Base-by-base conservation (phyloP, 1,140 invertebrate species). In the Dendrolimus kikuchii region DNA sequence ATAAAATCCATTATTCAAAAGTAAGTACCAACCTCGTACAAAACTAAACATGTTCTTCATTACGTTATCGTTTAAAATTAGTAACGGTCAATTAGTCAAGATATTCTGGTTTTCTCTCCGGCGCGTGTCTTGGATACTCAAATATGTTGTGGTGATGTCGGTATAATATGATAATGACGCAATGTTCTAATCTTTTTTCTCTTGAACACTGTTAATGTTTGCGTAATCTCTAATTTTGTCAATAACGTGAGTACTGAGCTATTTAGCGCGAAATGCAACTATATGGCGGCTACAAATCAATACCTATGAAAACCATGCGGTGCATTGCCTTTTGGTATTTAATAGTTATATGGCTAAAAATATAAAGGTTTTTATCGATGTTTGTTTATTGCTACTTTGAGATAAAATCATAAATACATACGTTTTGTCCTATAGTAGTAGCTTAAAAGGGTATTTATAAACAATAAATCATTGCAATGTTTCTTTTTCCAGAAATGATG, bases 401-500 rank as follows among this genome's bases (percentile, higher is more conserved):
- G 43, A n/a, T n/a, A 10, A 10, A 45, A 45, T 9, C n/a, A 10
- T 5, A n/a, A 45, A n/a, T 45, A 5, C 8, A 5, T n/a, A 5
- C n/a, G n/a, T 45, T 9, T 6, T 8, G 23, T 45, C 43, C 23
- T 8, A 45, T 45, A 45, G 23, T 23, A 45, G 43, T 45, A 9
- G 23, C n/a, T 45, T 10, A 45, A n/a, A 8, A 5, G 5, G 23
- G n/a, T 45, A 10, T 8, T 5, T 42, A 42, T n/a, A 6, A 8
- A n/a, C 23, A 45, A 45, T 8, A 10, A 45, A n/a, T 10, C 40
- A 38, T 41, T 46, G 7, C 10, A 10, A 23, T 48, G 55, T 8
- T 68, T 52, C 55, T n/a, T 41, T 63, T 84, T 85, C 53, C 82
- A 86, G 82, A 83, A 76, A 86, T 83, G 67, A 64, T 73, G 80